A percentile compares a stretch with the other conserved stretches of the same genome.
These are phyloP conservation scores for Sarcophaga caerulescens DNA, from an alignment of 2,888 invertebrate genomes.

Conservation along the genomic window DNA sequence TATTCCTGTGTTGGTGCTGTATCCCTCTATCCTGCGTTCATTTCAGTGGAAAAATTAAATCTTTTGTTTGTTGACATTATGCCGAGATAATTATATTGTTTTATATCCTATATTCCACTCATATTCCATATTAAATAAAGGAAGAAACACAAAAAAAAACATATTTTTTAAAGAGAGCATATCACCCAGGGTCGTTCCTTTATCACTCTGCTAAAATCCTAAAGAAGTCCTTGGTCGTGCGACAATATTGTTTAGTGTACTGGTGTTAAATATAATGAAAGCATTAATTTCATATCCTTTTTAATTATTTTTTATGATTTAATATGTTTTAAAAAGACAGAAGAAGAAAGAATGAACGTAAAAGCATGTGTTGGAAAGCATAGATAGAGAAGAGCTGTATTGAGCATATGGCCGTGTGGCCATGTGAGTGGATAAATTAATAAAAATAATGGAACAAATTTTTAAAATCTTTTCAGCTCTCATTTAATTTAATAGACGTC, in stretches of 20 bases:
- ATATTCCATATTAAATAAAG: slow-evolving; percentile 12
- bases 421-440: not conserved
- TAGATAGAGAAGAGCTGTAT: not conserved
- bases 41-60: slow-evolving; percentile 64
- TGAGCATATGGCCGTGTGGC: slow-evolving; percentile 2
- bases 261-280: slow-evolving; percentile 65
- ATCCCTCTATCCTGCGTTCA: slow-evolving; percentile 34
- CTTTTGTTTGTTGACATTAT: slow-evolving; percentile 68
- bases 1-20: slow-evolving; percentile 15
- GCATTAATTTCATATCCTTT: slow-evolving; percentile 68
- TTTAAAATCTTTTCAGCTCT: not conserved
- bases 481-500: too few relatives aligned
- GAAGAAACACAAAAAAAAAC: slow-evolving; percentile 23
- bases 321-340: slow-evolving; percentile 47
- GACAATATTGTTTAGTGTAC: slow-evolving; percentile 11
- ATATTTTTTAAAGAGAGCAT: too few relatives aligned
- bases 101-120: slow-evolving; percentile 32
- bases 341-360: slow-evolving; percentile 30
- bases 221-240: slow-evolving; percentile 27
- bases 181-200: slow-evolving; percentile 37
- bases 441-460: slow-evolving; percentile 37
- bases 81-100: slow-evolving; percentile 68
- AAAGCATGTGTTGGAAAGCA: not conserved
- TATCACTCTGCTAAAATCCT: slow-evolving; percentile 43
- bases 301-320: slow-evolving; percentile 67